Percentiles rank a stretch among this genome's conserved stretches.
phyloP scores from a whole-genome alignment of 1,140 invertebrate species.

The Callitettix versicolor region DNA sequence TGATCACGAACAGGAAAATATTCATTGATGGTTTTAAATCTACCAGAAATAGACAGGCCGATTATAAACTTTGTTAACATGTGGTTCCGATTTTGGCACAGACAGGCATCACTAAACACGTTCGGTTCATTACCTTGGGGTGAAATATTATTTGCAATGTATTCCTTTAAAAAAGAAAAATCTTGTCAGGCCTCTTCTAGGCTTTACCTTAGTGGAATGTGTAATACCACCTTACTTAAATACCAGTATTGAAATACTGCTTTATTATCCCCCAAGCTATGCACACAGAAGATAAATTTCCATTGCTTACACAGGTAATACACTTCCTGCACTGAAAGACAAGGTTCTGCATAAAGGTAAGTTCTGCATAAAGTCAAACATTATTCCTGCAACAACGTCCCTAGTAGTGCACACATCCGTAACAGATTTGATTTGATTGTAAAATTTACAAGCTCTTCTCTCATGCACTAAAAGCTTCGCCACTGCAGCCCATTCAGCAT shows the following conservation, averaged over 20 bases:
- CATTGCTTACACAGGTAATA: slow-evolving; percentile 15
- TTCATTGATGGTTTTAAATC: slow-evolving; percentile 15
- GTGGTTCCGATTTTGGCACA: slow-evolving; percentile 15
- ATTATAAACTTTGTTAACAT: slow-evolving; percentile 14
- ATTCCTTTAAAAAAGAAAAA: slow-evolving; percentile 24
- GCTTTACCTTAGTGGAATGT: slow-evolving; percentile 23
- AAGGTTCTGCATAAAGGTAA: slow-evolving; percentile 31
- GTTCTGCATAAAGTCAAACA: slow-evolving; percentile 32
- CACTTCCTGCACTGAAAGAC: slow-evolving; percentile 16
- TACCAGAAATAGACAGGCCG: not conserved
- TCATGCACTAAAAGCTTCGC: slow-evolving; percentile 27
- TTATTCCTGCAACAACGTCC: slow-evolving; percentile 17
- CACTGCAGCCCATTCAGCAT: slow-evolving; percentile 24
- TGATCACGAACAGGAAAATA: slow-evolving; percentile 17
- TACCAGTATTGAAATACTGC: no score
- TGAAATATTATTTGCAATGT: slow-evolving; percentile 19
- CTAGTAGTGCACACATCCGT: slow-evolving; percentile 18
- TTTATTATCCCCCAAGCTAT: slow-evolving; percentile 23
- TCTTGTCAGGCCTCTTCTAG: slow-evolving; percentile 24
- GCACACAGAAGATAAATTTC: slow-evolving; percentile 26
- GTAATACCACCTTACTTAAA: no score
- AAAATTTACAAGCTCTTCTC: slow-evolving; percentile 23
- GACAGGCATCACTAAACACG: slow-evolving; percentile 6
- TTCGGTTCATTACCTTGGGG: slow-evolving; percentile 24
- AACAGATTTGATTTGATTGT: slow-evolving; percentile 23